phyloP scores from a whole-genome alignment of 2,888 invertebrate species.

The Ophioninae sp. region DNA sequence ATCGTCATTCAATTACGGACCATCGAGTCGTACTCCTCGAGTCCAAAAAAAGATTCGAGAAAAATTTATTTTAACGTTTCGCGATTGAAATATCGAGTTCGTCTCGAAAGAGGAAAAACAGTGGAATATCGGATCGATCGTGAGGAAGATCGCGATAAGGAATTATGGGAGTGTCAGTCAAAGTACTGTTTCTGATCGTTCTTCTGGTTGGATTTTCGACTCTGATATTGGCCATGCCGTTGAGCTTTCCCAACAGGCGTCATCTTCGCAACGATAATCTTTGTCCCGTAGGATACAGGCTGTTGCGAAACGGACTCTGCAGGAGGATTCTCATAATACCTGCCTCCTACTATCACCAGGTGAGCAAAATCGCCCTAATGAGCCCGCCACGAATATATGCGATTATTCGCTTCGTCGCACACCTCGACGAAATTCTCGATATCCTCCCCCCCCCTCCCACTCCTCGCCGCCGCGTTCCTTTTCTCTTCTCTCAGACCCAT shows the following conservation, averaged over 20 bases:
- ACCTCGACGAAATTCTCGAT: conserved; percentile 3
- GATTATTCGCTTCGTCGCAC: conserved; percentile 46
- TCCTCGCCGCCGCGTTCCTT: too few relatives aligned
- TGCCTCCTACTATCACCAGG: conserved; percentile 31
- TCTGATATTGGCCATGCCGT: conserved; percentile 16
- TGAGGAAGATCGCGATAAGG: neutral
- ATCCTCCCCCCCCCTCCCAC: neutral
- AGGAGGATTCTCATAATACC: conserved; percentile 43
- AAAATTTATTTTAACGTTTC: neutral
- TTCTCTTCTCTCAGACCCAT: neutral
- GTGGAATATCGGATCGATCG: neutral
- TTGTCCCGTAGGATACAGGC: conserved; percentile 47
- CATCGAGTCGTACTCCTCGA: conserved; percentile 14
- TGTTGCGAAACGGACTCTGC: conserved; percentile 38
- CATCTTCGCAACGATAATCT: conserved; percentile 26
- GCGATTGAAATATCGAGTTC: neutral
- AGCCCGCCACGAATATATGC: conserved; percentile 32
- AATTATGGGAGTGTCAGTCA: conserved; percentile 14
- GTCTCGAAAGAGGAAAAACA: neutral
- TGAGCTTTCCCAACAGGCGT: conserved; percentile 44
- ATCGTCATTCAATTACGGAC: conserved; percentile 55
- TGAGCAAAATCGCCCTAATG: conserved; percentile 46
- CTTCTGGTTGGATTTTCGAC: conserved; percentile 39
- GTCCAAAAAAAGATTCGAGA: neutral
- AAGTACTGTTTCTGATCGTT: conserved; percentile 16